Base-by-base conservation (phyloP, 2,888 invertebrate genomes). In the Herminia tarsipennalis region DNA sequence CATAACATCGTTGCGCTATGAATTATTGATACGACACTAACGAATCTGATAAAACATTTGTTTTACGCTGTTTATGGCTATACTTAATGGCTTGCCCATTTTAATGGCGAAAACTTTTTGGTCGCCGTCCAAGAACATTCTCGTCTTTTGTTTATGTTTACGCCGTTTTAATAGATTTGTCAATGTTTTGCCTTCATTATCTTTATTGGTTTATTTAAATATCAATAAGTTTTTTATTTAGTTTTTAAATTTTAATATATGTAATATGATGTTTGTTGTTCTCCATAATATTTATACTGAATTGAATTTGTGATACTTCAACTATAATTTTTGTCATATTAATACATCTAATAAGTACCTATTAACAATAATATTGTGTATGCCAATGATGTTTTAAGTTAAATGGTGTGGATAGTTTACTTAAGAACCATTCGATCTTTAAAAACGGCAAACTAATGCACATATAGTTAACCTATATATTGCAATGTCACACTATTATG, bases 21-120 rank as follows among this genome's bases (percentile, higher is more conserved):
- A 89, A 91, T 90, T 85, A 91, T 89, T 88, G 85, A 90, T 88
- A 83, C 53, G 61, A 68, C 70, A 73, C 80, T 80, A 81, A 85
- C 84, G 72, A 85, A 87, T 82, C 81, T 82, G 84, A 86, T 83
- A 83, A 83, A 83, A 88, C 88, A 88, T 83, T 82, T 87, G 88
- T 88, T 81, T 78, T 76, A 71, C 76, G 66, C 75, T 77, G 66
- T 78, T 81, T 84, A 83, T 76, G 82, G 80, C 65, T 70, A 69
- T 70, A 66, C 72, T 78, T 79, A 84, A 81, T 81, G 73, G 73
- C 61, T 30, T 65, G 56, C 63, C 69, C 62, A 69, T 74, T 80
- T 72, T 70, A 71, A 68, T 71, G 57, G 59, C 45, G 56, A 60
- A 54, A 60, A 62, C 52, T 57, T 62, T 70, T 72, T 71, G 69